These are phyloP conservation scores for Lucifuga dentata DNA, from an alignment of 2,113 vertebrate genomes.

Conservation along the genomic window DNA sequence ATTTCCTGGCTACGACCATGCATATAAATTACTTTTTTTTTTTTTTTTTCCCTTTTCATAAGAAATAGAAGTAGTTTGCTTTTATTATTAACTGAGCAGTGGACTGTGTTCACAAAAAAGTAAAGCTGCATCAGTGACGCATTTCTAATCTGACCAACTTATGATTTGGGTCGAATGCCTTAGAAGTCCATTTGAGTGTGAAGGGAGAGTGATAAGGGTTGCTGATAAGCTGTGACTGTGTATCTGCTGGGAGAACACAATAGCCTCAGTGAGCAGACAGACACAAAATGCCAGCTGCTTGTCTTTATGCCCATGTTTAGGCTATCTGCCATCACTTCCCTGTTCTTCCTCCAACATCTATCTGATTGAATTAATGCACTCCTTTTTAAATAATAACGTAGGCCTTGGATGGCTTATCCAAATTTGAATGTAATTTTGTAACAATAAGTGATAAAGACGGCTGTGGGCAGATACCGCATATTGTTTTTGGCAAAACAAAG, in stretches of 20 bases:
- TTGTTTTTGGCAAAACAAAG: constrained; percentile 34
- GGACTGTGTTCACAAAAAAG: neutral
- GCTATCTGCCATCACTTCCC: constrained; percentile 74
- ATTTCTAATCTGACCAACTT: constrained; percentile 38
- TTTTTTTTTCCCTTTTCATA: too few relatives aligned
- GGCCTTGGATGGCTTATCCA: constrained; percentile 55
- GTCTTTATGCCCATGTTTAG: constrained; percentile 45
- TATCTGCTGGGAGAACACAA: constrained; percentile 73
- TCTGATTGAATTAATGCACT: constrained; percentile 71
- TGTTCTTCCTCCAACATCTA: constrained; percentile 64
- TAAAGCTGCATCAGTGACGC: constrained; percentile 10
- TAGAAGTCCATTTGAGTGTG: constrained; percentile 69
- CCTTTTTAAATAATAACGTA: constrained; percentile 66
- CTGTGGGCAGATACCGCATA: constrained; percentile 16
- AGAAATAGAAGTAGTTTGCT: too few relatives aligned
- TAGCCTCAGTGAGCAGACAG: constrained; percentile 62
- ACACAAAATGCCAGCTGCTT: constrained; percentile 57
- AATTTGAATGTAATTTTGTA: constrained; percentile 57
- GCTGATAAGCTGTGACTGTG: constrained; percentile 64
- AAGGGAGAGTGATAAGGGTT: constrained; percentile 64
- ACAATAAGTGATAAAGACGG: constrained; percentile 45
- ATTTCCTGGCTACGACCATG: too few relatives aligned
- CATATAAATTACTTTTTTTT: too few relatives aligned
- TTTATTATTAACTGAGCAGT: too few relatives aligned
- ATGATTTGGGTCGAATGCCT: constrained; percentile 51